These are phyloP conservation scores for Styela plicata DNA, from an alignment of 23 tunicate species.

Conservation along the genomic window DNA sequence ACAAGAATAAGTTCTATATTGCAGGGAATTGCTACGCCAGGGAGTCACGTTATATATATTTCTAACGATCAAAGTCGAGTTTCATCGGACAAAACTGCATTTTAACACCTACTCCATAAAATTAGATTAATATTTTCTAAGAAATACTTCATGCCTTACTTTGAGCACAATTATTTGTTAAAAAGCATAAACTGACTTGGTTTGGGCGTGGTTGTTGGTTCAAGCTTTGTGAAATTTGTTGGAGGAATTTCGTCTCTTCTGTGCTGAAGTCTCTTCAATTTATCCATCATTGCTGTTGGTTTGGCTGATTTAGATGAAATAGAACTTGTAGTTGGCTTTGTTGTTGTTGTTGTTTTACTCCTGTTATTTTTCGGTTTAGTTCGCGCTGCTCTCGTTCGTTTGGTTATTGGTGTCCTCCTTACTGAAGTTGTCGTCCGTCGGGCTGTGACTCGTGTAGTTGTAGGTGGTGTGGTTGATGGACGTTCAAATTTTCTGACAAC, in stretches of 20 bases:
- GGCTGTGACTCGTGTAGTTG: not conserved
- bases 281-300: not conserved
- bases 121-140: too few species aligned
- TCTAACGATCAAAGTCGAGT: too few species aligned
- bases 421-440: not conserved
- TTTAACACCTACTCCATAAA: too few species aligned
- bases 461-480: not conserved
- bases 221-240: not conserved
- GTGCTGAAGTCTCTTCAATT: not conserved
- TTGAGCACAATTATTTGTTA: too few species aligned
- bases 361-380: not conserved
- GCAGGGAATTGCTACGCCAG: too few species aligned
- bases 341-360: not conserved
- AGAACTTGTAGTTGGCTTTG: not conserved
- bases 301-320: too few species aligned
- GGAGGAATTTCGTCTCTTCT: not conserved
- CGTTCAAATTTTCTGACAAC: too few species aligned
- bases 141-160: too few species aligned
- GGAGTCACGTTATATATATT: too few species aligned
- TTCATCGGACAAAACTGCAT: too few species aligned
- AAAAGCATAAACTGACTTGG: too few species aligned
- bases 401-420: not conserved
- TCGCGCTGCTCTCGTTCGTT: not conserved
- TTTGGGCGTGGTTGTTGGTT: not conserved
- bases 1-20: too few species aligned